Evolutionary conservation across 2,797 vertebrate species (phyloP).

Genomic region (Micropoecilia bifurca): DNA sequence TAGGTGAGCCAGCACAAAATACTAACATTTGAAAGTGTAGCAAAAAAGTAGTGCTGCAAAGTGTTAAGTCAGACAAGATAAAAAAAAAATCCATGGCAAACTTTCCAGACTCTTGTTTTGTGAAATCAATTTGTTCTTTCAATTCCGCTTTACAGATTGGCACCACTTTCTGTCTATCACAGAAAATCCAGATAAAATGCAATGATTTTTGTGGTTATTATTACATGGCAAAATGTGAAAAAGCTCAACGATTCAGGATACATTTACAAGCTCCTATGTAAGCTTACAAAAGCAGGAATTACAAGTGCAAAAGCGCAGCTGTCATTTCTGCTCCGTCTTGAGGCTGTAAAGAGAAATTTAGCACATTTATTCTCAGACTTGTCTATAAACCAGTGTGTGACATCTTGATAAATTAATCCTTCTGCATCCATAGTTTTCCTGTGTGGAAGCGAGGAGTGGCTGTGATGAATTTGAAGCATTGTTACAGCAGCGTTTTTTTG

Average conservation of each 20-base stretch:
- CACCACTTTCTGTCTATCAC: neutral
- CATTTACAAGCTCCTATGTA: neutral
- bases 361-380: constrained; percentile 14
- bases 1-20: neutral
- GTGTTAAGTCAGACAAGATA: neutral
- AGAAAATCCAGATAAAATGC: neutral
- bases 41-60: neutral
- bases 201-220: neutral
- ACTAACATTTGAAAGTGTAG: neutral
- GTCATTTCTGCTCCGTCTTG: constrained; percentile 21
- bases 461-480: constrained; percentile 12
- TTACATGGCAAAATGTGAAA: neutral
- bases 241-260: neutral
- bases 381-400: constrained; percentile 26
- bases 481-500: constrained; percentile 18
- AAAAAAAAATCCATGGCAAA: neutral
- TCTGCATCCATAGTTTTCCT: constrained; percentile 19
- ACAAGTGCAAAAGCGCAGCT: constrained; percentile 10
- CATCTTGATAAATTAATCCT: constrained; percentile 38
- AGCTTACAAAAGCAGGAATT: constrained; percentile 21
- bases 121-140: neutral
- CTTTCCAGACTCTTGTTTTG: neutral
- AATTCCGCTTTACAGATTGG: neutral
- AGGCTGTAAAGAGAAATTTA: constrained; percentile 21
- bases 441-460: neutral